Conservation (phyloP, 1,140 invertebrate genomes). For the Bombus haemorrhoidalis region DNA sequence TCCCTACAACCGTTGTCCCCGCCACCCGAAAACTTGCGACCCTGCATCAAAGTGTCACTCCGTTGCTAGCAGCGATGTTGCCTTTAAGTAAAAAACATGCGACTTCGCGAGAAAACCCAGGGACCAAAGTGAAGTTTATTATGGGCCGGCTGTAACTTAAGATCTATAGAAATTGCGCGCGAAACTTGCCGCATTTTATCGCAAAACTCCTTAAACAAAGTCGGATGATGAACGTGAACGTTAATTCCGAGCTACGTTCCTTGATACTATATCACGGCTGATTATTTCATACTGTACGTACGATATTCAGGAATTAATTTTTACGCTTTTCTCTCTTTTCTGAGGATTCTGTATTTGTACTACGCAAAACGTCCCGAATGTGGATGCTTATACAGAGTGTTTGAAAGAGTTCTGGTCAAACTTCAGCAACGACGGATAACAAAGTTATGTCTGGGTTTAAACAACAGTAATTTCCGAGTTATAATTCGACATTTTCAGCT, state of each 20-base stretch:
- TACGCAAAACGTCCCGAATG: too few species aligned
- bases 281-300: not conserved
- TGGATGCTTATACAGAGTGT: too few species aligned
- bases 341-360: too few species aligned
- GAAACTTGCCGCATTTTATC: not conserved
- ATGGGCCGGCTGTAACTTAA: not conserved
- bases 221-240: not conserved
- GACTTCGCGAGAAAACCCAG: not conserved
- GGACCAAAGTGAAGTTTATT: constrained; percentile 5
- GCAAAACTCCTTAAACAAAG: not conserved
- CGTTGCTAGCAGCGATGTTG: not conserved
- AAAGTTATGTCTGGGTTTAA: too few species aligned
- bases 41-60: constrained; percentile 39
- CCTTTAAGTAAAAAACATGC: constrained; percentile 4
- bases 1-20: not conserved
- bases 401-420: too few species aligned
- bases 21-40: constrained; percentile 24
- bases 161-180: constrained; percentile 33
- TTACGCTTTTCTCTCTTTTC: too few species aligned
- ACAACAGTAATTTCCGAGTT: too few species aligned
- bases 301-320: too few species aligned
- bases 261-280: too few species aligned
- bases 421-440: too few species aligned
- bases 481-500: too few species aligned
- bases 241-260: not conserved